Conservation (phyloP, 2,888 invertebrate species). For the Neoscelio sp. region DNA sequence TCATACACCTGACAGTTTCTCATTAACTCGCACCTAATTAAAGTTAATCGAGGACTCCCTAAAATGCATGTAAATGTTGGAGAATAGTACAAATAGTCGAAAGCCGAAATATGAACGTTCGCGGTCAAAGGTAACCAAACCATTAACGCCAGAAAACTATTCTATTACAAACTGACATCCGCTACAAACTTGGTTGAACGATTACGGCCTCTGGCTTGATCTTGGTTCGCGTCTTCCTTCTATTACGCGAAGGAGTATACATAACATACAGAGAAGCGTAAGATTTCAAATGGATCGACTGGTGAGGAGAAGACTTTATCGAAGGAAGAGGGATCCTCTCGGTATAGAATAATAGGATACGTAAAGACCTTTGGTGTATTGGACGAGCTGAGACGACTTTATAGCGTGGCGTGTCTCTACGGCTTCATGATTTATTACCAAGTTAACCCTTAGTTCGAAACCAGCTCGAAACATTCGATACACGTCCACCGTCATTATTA, state of each 20-base stretch:
- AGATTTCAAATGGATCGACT: constrained; percentile 53
- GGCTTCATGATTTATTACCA: constrained; percentile 82
- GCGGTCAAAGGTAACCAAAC: constrained; percentile 76
- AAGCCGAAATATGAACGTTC: constrained; percentile 67
- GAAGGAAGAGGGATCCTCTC: constrained; percentile 69
- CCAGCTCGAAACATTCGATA: constrained; percentile 73
- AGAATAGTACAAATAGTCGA: constrained; percentile 20
- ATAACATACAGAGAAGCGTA: constrained; percentile 56
- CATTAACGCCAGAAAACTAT: constrained; percentile 80
- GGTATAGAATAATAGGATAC: constrained; percentile 79
- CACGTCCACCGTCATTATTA: constrained; percentile 70
- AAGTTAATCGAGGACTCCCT: background rate
- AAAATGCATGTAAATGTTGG: too few species aligned
- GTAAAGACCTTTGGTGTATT: constrained; percentile 71
- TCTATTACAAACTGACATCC: constrained; percentile 82
- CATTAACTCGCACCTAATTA: too few species aligned
- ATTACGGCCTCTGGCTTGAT: constrained; percentile 78
- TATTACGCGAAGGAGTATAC: constrained; percentile 69
- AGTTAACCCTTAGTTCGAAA: constrained; percentile 78
- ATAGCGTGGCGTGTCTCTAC: constrained; percentile 77
- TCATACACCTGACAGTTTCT: too few species aligned
- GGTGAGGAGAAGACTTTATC: constrained; percentile 61
- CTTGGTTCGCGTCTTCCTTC: constrained; percentile 72
- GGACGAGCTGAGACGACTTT: constrained; percentile 74
- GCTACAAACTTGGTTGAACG: constrained; percentile 81